Evolutionary conservation across 1,140 invertebrate species (phyloP).

Genomic region (Cotesia glomerata): DNA sequence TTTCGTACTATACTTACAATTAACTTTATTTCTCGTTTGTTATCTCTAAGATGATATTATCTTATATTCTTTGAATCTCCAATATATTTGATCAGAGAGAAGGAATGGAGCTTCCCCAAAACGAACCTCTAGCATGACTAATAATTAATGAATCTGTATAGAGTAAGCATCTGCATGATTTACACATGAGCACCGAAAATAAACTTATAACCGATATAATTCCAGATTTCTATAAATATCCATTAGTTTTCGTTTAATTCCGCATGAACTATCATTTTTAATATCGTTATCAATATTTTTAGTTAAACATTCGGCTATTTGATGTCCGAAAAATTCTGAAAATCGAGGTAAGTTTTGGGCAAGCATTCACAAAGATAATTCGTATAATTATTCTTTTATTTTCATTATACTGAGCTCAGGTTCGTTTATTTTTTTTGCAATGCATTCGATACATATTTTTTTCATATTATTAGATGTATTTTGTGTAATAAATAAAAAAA

Average conservation of each 20-base stretch:
- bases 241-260: constrained; percentile 50
- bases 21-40: no score
- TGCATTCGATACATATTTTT: not conserved
- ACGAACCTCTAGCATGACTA: constrained; percentile 55
- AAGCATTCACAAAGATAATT: constrained; percentile 24
- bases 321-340: constrained; percentile 48
- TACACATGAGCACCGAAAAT: not conserved
- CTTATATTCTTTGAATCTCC: not conserved
- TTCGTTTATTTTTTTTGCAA: not conserved
- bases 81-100: constrained; percentile 54
- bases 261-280: constrained; percentile 55
- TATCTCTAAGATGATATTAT: no score
- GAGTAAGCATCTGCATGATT: constrained; percentile 25
- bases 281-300: constrained; percentile 49
- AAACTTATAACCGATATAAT: constrained; percentile 34
- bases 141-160: constrained; percentile 41
- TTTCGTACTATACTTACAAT: no score
- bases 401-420: no score
- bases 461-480: no score
- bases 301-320: constrained; percentile 52
- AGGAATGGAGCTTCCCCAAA: constrained; percentile 59
- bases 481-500: no score
- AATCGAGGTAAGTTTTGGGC: constrained; percentile 56
- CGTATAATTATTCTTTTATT: not conserved
- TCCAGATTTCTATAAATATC: constrained; percentile 41